These are phyloP conservation scores for Diadophis punctatus DNA, from an alignment of 2,113 vertebrate species.

Conservation along the genomic window DNA sequence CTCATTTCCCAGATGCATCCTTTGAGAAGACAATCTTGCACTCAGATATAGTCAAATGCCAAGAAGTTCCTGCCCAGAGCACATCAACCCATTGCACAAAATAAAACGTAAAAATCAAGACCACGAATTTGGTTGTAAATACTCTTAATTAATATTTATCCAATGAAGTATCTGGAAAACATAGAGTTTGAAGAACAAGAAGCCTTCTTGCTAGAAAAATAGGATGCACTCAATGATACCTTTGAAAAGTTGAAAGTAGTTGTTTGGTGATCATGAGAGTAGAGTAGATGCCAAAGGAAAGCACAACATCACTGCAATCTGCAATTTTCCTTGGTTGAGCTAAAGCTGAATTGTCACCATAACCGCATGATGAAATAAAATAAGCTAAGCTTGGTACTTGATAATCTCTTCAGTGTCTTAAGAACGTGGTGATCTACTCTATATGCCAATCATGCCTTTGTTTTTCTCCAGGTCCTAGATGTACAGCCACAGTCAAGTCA, in stretches of 20 bases:
- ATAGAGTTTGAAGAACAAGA: not conserved
- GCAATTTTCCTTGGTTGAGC: not conserved
- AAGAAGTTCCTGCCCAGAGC: not conserved
- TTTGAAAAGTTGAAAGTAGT: not conserved
- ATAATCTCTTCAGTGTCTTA: not conserved
- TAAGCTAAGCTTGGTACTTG: not conserved
- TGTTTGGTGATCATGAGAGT: not conserved
- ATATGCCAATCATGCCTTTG: not conserved
- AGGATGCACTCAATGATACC: not conserved
- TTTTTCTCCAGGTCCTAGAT: slow-evolving; percentile 79
- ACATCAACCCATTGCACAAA: not conserved
- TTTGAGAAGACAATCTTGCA: not conserved
- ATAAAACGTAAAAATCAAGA: not conserved
- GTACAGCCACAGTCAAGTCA: slow-evolving; percentile 80
- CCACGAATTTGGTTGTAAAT: not conserved
- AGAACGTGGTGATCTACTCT: not conserved
- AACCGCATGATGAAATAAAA: not conserved
- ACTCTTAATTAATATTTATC: not conserved
- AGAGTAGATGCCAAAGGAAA: not conserved
- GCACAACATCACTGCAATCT: not conserved
- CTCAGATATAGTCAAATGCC: not conserved
- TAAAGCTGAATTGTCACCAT: not conserved
- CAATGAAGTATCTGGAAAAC: not conserved
- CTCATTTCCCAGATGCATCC: not conserved
- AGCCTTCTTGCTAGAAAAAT: not conserved